Evolutionary conservation across 2,113 vertebrate species (phyloP).

Genomic region (Lophius piscatorius): DNA sequence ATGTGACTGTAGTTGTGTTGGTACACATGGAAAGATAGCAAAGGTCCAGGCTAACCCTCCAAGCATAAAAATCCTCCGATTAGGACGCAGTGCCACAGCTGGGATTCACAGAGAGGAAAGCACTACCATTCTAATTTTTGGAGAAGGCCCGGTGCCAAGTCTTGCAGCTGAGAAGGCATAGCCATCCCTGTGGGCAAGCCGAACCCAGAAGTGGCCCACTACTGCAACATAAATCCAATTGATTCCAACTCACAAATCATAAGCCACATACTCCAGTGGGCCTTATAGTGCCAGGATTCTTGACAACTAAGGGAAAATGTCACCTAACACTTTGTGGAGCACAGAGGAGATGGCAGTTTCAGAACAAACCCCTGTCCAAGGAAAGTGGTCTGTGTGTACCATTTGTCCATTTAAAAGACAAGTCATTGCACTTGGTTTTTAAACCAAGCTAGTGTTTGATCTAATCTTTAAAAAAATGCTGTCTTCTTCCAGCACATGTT

Average conservation of each 20-base stretch:
- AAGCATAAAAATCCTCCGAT: constrained; percentile 35
- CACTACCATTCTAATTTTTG: constrained; percentile 54
- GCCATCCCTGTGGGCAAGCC: constrained; percentile 51
- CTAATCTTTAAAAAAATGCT: not conserved
- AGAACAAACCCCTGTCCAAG: not conserved
- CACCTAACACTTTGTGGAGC: constrained; percentile 30
- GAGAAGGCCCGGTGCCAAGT: constrained; percentile 54
- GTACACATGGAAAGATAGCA: constrained; percentile 11
- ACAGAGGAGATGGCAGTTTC: constrained; percentile 20
- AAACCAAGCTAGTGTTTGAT: not conserved
- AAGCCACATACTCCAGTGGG: constrained; percentile 36
- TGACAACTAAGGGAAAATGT: constrained; percentile 38
- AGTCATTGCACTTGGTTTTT: not conserved
- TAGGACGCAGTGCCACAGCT: constrained; percentile 56
- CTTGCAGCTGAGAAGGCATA: constrained; percentile 62
- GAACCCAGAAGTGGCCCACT: constrained; percentile 55
- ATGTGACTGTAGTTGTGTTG: constrained; percentile 17
- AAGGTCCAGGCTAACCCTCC: constrained; percentile 16
- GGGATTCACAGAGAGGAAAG: constrained; percentile 59
- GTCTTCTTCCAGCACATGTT: not conserved
- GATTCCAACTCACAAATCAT: constrained; percentile 49
- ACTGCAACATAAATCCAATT: constrained; percentile 42
- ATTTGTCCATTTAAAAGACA: no score
- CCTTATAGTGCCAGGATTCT: constrained; percentile 33
- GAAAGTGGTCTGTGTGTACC: no score